Evolutionary conservation across 2,888 invertebrate species (phyloP).

Genomic region (Macropis europaea): DNA sequence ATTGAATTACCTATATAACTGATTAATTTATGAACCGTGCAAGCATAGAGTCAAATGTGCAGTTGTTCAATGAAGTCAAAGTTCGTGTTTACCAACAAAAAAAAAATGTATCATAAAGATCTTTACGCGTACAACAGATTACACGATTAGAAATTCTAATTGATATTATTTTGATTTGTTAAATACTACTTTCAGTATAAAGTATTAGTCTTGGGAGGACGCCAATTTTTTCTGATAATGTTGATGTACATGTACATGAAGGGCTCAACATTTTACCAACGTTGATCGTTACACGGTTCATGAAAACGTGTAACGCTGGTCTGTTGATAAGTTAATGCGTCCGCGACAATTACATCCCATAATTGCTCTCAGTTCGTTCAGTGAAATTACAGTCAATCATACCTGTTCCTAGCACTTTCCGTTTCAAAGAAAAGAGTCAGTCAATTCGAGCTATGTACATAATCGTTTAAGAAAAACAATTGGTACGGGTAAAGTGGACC

Average conservation of each 20-base stretch:
- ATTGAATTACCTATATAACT: conserved; percentile 35
- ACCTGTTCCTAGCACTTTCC: conserved; percentile 20
- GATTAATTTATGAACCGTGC: conserved; percentile 39
- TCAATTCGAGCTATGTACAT: conserved; percentile 46
- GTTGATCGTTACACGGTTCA: conserved; percentile 7
- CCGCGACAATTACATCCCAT: conserved; percentile 11
- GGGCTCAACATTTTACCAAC: not conserved
- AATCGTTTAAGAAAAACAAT: conserved; percentile 42
- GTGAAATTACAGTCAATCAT: conserved; percentile 8
- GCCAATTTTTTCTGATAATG: conserved; percentile 20
- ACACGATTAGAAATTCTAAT: conserved; percentile 14
- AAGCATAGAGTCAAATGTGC: conserved; percentile 38
- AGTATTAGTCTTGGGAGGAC: conserved; percentile 28
- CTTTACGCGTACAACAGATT: not conserved
- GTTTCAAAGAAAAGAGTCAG: conserved; percentile 13
- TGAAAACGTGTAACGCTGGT: not conserved
- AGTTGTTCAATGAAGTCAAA: conserved; percentile 6
- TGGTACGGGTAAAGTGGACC: conserved; percentile 5
- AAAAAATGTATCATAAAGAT: not conserved
- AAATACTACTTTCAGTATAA: conserved; percentile 24
- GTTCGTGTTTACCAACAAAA: not conserved
- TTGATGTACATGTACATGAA: conserved; percentile 23
- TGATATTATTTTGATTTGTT: conserved; percentile 20
- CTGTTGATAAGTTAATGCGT: conserved; percentile 1
- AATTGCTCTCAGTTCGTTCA: conserved; percentile 15